These are phyloP conservation scores for Caerostris extrusa DNA, from an alignment of 1,140 invertebrate species.

Conservation along the genomic window DNA sequence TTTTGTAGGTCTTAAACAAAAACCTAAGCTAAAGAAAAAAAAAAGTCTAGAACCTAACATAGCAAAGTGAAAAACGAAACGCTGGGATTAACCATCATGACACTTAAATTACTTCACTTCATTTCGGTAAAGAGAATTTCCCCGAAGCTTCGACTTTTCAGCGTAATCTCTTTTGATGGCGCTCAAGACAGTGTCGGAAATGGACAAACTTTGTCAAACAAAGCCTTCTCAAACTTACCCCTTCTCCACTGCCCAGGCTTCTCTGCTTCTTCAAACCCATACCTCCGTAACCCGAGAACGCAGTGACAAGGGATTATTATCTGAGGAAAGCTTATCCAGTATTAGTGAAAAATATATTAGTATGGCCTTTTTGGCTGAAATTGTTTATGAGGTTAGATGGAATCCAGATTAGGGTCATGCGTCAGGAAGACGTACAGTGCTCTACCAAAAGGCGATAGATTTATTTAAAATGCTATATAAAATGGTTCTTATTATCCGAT, in stretches of 20 bases:
- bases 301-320: slow-evolving; percentile 71
- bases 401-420: slow-evolving; percentile 10
- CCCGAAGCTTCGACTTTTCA: background rate
- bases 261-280: background rate
- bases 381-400: slow-evolving; percentile 59
- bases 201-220: slow-evolving; percentile 75
- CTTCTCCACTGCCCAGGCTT: background rate
- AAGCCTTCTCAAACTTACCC: background rate
- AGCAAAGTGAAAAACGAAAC: slow-evolving; percentile 37
- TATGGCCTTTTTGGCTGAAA: slow-evolving; percentile 37
- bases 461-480: slow-evolving; percentile 46
- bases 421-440: slow-evolving; percentile 28
- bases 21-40: too few relatives aligned
- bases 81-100: slow-evolving; percentile 44
- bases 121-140: slow-evolving; percentile 43
- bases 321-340: slow-evolving; percentile 39
- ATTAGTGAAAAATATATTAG: slow-evolving; percentile 47
- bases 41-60: too few relatives aligned
- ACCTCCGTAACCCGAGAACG: background rate
- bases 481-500: slow-evolving; percentile 50
- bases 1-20: too few relatives aligned
- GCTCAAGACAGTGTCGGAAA: slow-evolving; percentile 43
- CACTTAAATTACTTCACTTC: slow-evolving; percentile 74
- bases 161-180: slow-evolving; percentile 34
- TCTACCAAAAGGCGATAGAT: background rate